A percentile compares a stretch with the other conserved stretches of the same genome.
phyloP scores from a whole-genome alignment of 2,888 invertebrate genomes.

The Rapana venosa region DNA sequence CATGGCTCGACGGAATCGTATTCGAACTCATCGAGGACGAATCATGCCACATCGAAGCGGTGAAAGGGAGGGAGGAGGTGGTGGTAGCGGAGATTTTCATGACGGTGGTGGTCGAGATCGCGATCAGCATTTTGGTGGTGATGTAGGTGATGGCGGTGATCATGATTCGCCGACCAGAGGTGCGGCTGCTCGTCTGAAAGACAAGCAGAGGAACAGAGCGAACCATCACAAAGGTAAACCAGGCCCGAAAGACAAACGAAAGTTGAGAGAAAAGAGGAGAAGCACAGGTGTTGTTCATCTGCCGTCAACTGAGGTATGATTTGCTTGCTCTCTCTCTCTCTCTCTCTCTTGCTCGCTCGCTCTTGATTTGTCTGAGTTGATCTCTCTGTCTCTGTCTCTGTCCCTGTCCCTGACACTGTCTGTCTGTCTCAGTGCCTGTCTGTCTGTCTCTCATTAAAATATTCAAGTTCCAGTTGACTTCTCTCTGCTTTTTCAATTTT shows the following conservation, averaged over 20 bases:
- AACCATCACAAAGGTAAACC: conserved; percentile 82
- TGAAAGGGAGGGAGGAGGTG: conserved; percentile 55
- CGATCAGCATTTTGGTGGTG: conserved; percentile 47
- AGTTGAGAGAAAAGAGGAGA: conserved; percentile 82
- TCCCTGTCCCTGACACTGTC: background rate
- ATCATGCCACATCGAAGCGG: conserved; percentile 55
- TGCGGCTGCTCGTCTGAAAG: conserved; percentile 73
- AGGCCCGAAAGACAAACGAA: conserved; percentile 81
- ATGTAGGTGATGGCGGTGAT: conserved; percentile 51
- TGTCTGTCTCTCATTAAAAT: too few relatives aligned
- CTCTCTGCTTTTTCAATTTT: too few relatives aligned
- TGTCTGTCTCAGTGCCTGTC: too few relatives aligned
- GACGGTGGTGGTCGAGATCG: conserved; percentile 51
- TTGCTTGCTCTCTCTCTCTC: background rate
- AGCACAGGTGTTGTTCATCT: conserved; percentile 83
- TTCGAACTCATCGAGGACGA: conserved; percentile 81
- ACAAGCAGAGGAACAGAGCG: conserved; percentile 79
- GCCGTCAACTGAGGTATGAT: conserved; percentile 82
- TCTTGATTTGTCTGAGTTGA: too few relatives aligned
- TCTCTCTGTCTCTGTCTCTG: background rate
- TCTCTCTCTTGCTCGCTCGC: background rate
- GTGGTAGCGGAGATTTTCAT: conserved; percentile 44
- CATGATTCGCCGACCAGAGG: conserved; percentile 79
- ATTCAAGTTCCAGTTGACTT: too few relatives aligned
- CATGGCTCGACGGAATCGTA: conserved; percentile 81